Conservation (phyloP, 37 sponge, comb jelly and placozoan species). For the Ianthella basta region DNA sequence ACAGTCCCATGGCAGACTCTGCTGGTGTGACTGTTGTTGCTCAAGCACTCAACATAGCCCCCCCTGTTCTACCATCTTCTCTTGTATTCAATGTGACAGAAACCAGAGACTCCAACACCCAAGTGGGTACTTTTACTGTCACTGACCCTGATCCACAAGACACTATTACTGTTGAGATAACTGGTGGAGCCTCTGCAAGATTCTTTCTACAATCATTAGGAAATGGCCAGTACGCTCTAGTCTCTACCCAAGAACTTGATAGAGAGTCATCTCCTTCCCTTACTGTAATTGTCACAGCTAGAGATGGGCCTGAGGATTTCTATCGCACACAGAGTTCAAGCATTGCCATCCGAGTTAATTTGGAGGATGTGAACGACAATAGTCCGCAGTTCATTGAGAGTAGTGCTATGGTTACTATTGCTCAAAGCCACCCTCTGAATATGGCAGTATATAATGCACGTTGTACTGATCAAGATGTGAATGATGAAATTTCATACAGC, state of each 20-base stretch:
- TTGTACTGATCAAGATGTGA: conserved; percentile 15
- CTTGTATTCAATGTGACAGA: not conserved
- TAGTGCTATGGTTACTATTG: not conserved
- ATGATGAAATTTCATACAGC: conserved; percentile 26
- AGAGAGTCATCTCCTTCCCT: not conserved
- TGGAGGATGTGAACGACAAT: conserved; percentile 30
- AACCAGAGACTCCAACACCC: not conserved
- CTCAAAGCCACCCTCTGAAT: not conserved
- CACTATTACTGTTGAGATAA: not conserved
- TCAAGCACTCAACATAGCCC: not conserved
- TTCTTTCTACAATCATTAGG: not conserved
- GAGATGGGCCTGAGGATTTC: not conserved
- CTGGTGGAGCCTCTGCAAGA: not conserved
- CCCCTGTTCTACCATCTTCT: not conserved
- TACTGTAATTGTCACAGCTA: not conserved
- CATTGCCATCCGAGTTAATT: not conserved
- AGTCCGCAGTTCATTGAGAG: not conserved
- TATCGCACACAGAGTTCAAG: conserved; percentile 3
- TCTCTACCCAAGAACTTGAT: not conserved
- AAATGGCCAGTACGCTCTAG: not conserved
- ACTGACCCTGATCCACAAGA: conserved; percentile 4
- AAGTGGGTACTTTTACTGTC: not conserved
- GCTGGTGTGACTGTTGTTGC: not conserved
- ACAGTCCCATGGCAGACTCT: not conserved
- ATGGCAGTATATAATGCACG: not conserved